Base-by-base conservation (phyloP, 2,113 vertebrate species). In the Mirza zaza region DNA sequence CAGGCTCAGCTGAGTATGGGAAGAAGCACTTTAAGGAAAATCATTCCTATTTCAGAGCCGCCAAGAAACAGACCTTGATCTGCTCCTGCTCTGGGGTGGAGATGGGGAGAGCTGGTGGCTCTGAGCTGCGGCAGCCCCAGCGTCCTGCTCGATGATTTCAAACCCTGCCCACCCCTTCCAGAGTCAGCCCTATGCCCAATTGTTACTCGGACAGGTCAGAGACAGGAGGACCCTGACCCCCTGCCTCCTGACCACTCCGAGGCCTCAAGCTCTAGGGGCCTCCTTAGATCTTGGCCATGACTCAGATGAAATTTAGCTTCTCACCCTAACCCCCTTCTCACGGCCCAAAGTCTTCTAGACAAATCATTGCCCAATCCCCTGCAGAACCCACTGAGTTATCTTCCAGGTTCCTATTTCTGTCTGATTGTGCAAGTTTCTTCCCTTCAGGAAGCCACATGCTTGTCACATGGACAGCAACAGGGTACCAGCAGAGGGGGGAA, bases 341-440 rank as follows among this genome's bases (percentile, higher is more conserved):
- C 3, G 14, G 63, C 87, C 90, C 65, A 11, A 12, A 23, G 75
- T 86, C 84, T 89, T 55, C 82, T 27, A 84, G 83, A 89, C 68
- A 76, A 18, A 29, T 88, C 61, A 76, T 90, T 96, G 90, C 95
- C 70, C 65, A 96, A 95, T 55, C 70, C 59, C 84, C 21, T 55
- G 32, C n/a, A 42, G 14, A 23, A 68, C 65, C 50, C 67, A 79
- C 90, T 18, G 68, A 83, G 73, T 88, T 85, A 52, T 87, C 88
- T 91, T 59, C 86, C 94, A 94, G 79, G 63, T 88, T 94, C 93
- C 97, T 80, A 86, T 96, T 98, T 97, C 91, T 92, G n/a, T 85
- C 52, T 87, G 93, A 68, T 94, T 96, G 76, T 36, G 76, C 86
- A 98, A 97, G 91, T 65, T 91, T 96, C 96, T 90, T 73, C 81